These are phyloP conservation scores for Acanthochromis polyacanthus DNA, from an alignment of 2,113 vertebrate genomes.

Conservation along the genomic window DNA sequence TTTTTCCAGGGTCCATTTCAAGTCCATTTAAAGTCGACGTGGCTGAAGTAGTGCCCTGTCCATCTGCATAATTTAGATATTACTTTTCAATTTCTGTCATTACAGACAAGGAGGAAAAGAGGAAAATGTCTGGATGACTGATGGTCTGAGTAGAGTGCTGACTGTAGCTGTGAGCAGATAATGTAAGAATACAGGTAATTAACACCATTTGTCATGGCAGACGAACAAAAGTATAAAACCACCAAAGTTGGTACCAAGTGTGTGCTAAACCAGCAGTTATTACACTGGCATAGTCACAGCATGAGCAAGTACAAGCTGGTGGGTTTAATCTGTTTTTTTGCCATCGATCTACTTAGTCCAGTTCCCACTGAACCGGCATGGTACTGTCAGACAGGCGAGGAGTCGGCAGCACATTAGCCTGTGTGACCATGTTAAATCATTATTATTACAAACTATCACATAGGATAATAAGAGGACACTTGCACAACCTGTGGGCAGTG, in stretches of 20 bases:
- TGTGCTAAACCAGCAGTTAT: not conserved
- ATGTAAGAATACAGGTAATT: constrained; percentile 19
- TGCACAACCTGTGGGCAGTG: constrained; percentile 26
- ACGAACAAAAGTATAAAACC: not conserved
- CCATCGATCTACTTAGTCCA: not conserved
- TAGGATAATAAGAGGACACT: constrained; percentile 21
- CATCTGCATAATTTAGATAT: constrained; percentile 12
- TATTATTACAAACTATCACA: constrained; percentile 36
- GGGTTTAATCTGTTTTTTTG: not conserved
- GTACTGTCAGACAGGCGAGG: constrained; percentile 12
- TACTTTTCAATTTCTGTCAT: not conserved
- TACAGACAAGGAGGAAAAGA: not conserved
- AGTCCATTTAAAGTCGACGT: not conserved
- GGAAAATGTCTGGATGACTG: not conserved
- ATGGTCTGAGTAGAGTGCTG: constrained; percentile 1
- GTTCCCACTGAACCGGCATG: constrained; percentile 4
- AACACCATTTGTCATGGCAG: not conserved
- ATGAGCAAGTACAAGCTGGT: not conserved
- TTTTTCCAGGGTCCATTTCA: not conserved
- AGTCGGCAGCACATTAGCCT: constrained; percentile 38
- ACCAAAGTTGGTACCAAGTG: not conserved
- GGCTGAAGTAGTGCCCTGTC: not conserved
- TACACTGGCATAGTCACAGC: not conserved
- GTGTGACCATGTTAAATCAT: constrained; percentile 7
- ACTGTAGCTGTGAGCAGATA: constrained; percentile 4